Conservation (phyloP, 2,113 vertebrate genomes). For the Alectura lathami region DNA sequence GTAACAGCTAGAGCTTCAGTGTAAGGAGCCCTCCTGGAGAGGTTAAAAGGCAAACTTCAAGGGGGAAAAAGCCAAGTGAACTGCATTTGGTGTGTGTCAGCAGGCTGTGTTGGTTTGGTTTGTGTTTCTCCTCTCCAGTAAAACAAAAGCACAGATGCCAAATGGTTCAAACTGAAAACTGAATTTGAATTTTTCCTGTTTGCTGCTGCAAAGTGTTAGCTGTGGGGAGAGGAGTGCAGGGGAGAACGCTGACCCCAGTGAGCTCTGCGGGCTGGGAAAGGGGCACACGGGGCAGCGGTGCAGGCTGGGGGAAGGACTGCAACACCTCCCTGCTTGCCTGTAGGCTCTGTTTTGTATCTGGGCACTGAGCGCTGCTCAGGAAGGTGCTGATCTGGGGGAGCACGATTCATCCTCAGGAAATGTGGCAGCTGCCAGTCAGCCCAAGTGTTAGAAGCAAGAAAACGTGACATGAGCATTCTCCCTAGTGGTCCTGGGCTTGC, state of each 20-base stretch:
- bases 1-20: not conserved
- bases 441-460: not conserved
- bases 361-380: not conserved
- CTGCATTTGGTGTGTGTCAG: not conserved
- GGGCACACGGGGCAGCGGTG: not conserved
- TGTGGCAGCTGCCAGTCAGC: not conserved
- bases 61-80: not conserved
- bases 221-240: not conserved
- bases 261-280: not conserved
- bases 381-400: not conserved
- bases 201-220: not conserved
- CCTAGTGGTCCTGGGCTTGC: not conserved
- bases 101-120: not conserved
- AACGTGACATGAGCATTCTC: not conserved
- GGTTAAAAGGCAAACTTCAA: not conserved
- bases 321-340: not conserved
- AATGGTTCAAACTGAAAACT: not conserved
- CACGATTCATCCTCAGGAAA: not conserved
- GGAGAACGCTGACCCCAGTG: not conserved
- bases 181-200: not conserved
- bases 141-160: not conserved
- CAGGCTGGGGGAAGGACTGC: not conserved
- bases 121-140: not conserved
- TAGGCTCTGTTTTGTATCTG: not conserved
- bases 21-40: not conserved